Percentiles rank a stretch among this genome's conserved stretches.
These are phyloP conservation scores for Podarcis muralis DNA, from an alignment of 2,113 vertebrate genomes.

Conservation along the genomic window DNA sequence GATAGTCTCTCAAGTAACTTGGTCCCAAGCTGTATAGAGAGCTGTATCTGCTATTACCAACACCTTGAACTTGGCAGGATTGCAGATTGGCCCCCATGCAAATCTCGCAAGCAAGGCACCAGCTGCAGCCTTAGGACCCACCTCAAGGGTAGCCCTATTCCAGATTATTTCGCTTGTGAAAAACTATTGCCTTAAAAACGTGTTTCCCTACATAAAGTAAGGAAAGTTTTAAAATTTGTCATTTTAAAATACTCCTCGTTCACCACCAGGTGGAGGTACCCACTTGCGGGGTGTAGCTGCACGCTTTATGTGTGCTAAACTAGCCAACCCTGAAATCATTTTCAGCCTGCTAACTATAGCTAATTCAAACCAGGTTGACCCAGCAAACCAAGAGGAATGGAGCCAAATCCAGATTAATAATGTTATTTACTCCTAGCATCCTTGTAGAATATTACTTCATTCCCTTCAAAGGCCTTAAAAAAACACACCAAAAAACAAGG, in stretches of 20 bases:
- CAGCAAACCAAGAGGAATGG: not conserved
- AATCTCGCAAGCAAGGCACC: no score
- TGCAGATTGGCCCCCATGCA: no score
- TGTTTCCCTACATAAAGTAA: no score
- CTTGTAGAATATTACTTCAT: not conserved
- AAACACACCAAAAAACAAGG: no score
- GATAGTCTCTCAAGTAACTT: no score
- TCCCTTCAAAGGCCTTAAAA: no score
- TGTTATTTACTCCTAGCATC: not conserved
- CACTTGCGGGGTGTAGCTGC: conserved; percentile 8
- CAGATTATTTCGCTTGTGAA: not conserved
- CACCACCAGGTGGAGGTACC: conserved; percentile 61
- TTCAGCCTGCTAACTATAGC: not conserved
- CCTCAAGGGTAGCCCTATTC: no score
- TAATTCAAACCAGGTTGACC: not conserved
- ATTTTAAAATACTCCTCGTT: conserved; percentile 9
- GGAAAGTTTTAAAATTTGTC: not conserved
- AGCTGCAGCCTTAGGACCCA: no score
- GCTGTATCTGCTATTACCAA: no score
- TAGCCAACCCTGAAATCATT: not conserved
- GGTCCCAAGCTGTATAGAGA: no score
- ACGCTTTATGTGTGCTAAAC: not conserved
- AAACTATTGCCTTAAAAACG: not conserved
- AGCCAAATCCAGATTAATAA: not conserved
- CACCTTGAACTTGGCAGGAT: no score